A percentile compares a stretch with the other conserved stretches of the same genome.
These are phyloP conservation scores for Meda fulgida DNA, from an alignment of 2,797 vertebrate genomes.

Conservation along the genomic window DNA sequence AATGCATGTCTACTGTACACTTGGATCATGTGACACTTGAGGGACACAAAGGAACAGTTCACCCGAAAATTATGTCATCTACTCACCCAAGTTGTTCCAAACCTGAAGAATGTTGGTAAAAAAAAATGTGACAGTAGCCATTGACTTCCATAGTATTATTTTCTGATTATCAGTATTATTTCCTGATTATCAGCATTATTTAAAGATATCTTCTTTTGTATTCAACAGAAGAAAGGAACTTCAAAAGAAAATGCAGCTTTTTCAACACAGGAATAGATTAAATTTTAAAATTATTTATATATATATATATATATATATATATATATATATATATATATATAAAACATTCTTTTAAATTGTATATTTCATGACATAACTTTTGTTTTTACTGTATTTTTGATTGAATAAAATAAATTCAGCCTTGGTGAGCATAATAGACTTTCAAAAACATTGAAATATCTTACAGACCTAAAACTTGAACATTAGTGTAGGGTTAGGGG, in stretches of 20 bases:
- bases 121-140: no score
- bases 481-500: background rate
- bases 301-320: no score
- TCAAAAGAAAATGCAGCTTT: background rate
- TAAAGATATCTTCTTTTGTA: background rate
- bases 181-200: no score
- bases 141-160: no score
- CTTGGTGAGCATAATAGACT: background rate
- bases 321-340: no score
- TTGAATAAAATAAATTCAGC: background rate
- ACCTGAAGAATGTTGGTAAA: no score
- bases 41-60: background rate
- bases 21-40: background rate
- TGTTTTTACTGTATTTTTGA: background rate
- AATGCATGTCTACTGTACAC: background rate
- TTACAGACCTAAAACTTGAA: background rate
- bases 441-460: background rate
- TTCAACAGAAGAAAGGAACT: background rate
- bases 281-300: no score
- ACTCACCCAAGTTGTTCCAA: background rate
- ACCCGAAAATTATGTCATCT: background rate
- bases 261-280: background rate
- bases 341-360: background rate
- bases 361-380: background rate
- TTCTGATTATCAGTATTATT: no score